A percentile compares a stretch with the other conserved stretches of the same genome.
phyloP scores from a whole-genome alignment of 2,113 vertebrate genomes.

The Cryptomyrus ogoouensis region DNA sequence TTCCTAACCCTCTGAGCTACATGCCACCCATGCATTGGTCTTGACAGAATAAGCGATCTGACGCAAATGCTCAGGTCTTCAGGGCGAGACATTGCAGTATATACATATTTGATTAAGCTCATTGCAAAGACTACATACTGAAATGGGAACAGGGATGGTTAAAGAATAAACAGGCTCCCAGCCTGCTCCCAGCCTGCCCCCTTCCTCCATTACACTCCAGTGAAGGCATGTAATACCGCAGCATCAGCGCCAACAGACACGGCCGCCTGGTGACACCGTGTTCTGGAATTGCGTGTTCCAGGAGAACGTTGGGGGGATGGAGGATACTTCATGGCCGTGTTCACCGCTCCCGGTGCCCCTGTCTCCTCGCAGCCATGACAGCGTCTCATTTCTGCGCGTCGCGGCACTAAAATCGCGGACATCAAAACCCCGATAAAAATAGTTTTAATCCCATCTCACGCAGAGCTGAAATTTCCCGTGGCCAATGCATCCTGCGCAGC shows the following conservation, averaged over 20 bases:
- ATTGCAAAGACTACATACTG: neutral
- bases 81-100: neutral
- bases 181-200: too few relatives aligned
- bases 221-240: neutral
- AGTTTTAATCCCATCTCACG: neutral
- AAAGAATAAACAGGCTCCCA: neutral
- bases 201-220: neutral
- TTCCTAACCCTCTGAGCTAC: neutral
- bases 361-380: neutral
- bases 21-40: neutral
- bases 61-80: neutral
- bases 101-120: neutral
- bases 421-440: conserved; percentile 13
- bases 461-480: neutral
- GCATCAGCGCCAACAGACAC: neutral
- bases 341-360: neutral
- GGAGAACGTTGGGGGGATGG: neutral
- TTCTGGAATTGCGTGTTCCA: neutral
- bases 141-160: neutral
- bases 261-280: neutral
- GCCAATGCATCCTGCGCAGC: neutral
- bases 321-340: neutral
- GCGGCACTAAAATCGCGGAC: neutral
- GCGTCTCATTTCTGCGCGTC: neutral
- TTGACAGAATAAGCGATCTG: neutral